Percentiles rank a stretch among this genome's conserved stretches.
phyloP scores from a whole-genome alignment of 2,888 invertebrate species.

The Pheosia gnoma region DNA sequence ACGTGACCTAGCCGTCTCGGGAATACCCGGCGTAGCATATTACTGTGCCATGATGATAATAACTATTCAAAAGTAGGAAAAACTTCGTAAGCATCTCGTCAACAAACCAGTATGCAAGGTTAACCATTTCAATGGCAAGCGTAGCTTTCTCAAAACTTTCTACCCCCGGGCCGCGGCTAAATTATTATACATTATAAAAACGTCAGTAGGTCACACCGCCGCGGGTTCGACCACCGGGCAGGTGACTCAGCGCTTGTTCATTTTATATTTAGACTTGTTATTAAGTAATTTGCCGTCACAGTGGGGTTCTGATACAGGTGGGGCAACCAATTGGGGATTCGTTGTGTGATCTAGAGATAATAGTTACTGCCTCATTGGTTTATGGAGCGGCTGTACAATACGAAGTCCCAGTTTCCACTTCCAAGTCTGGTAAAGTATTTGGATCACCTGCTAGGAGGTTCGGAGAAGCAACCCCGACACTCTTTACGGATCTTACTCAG shows the following conservation, averaged over 20 bases:
- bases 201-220: conserved; percentile 29
- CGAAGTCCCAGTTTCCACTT: too few relatives aligned
- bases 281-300: conserved; percentile 2
- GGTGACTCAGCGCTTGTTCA: conserved; percentile 21
- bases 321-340: neutral
- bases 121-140: conserved; percentile 9
- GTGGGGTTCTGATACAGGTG: neutral
- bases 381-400: too few relatives aligned
- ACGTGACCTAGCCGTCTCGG: too few relatives aligned
- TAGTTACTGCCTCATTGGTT: too few relatives aligned
- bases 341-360: too few relatives aligned
- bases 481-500: too few relatives aligned
- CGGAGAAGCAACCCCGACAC: too few relatives aligned
- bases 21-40: too few relatives aligned
- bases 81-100: conserved; percentile 5
- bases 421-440: too few relatives aligned
- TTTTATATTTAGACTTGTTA: conserved; percentile 1
- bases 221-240: conserved; percentile 34
- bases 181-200: conserved; percentile 14
- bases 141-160: conserved; percentile 42
- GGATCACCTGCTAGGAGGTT: too few relatives aligned
- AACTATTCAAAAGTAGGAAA: too few relatives aligned
- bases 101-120: conserved; percentile 23
- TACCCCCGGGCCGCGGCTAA: conserved; percentile 28
- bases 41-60: too few relatives aligned